These are phyloP conservation scores for Zosterops borbonicus DNA, from an alignment of 2,113 vertebrate genomes.

Conservation along the genomic window DNA sequence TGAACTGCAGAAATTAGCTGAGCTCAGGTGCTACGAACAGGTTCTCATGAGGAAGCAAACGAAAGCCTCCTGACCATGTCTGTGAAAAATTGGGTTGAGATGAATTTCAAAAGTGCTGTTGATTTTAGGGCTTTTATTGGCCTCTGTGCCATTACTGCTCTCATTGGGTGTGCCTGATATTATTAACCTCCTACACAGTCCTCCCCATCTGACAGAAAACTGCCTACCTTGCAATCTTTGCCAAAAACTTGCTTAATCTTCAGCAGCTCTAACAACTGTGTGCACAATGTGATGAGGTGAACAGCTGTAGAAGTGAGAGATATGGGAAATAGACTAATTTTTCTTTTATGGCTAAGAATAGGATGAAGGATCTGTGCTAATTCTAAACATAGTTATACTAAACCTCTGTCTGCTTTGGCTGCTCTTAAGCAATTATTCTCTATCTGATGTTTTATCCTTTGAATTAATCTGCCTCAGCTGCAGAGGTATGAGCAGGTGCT, in stretches of 20 bases:
- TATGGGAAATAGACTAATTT: background rate
- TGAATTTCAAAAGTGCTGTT: background rate
- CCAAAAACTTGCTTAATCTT: slow-evolving; percentile 15
- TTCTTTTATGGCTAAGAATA: slow-evolving; percentile 3
- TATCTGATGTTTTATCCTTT: background rate
- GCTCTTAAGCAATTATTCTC: background rate
- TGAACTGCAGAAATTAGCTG: background rate
- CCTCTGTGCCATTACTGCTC: background rate
- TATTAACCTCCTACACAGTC: background rate
- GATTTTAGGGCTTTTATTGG: background rate
- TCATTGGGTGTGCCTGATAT: background rate
- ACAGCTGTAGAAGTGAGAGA: background rate
- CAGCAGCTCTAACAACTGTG: background rate
- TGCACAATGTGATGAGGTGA: background rate
- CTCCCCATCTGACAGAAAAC: background rate
- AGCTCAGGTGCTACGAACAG: background rate
- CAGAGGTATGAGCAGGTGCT: slow-evolving; percentile 14
- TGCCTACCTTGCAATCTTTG: background rate
- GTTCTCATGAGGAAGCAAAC: background rate
- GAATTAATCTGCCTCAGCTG: slow-evolving; percentile 11
- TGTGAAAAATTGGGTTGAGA: background rate
- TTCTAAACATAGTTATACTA: background rate
- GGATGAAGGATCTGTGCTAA: background rate
- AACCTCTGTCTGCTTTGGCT: background rate
- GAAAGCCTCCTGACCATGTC: background rate